Conservation (phyloP, 2,888 invertebrate species). For the Megalurothrips usitatus region DNA sequence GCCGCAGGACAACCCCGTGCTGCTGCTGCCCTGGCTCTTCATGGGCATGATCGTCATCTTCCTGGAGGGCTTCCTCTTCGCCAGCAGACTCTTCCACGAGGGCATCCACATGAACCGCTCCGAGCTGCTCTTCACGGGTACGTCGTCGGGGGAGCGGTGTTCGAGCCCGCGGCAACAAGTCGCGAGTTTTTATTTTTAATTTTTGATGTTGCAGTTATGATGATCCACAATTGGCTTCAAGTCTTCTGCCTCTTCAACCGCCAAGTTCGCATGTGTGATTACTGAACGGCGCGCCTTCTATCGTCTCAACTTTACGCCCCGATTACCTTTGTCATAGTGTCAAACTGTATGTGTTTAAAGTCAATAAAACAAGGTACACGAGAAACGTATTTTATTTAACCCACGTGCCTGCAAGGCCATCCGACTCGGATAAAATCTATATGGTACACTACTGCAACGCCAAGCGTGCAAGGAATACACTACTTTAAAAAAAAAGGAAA, state of each 20-base stretch:
- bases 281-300: background rate
- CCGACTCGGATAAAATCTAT: too few species aligned
- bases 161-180: background rate
- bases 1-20: conserved; percentile 44
- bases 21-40: conserved; percentile 45
- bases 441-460: too few species aligned
- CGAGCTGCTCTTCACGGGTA: conserved; percentile 41
- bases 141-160: background rate
- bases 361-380: too few species aligned
- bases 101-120: conserved; percentile 44
- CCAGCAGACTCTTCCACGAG: conserved; percentile 43
- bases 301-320: too few species aligned
- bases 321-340: too few species aligned
- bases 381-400: too few species aligned
- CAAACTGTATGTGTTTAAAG: too few species aligned
- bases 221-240: conserved; percentile 46
- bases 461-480: too few species aligned
- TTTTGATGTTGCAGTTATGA: conserved; percentile 41
- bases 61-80: conserved; percentile 44
- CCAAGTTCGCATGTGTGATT: conserved; percentile 36
- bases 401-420: too few species aligned
- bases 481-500: too few species aligned
- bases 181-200: too few species aligned
- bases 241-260: conserved; percentile 45
- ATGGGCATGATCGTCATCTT: conserved; percentile 46